Evolutionary conservation across 2,113 vertebrate species (phyloP).

Genomic region (Proteles cristata): DNA sequence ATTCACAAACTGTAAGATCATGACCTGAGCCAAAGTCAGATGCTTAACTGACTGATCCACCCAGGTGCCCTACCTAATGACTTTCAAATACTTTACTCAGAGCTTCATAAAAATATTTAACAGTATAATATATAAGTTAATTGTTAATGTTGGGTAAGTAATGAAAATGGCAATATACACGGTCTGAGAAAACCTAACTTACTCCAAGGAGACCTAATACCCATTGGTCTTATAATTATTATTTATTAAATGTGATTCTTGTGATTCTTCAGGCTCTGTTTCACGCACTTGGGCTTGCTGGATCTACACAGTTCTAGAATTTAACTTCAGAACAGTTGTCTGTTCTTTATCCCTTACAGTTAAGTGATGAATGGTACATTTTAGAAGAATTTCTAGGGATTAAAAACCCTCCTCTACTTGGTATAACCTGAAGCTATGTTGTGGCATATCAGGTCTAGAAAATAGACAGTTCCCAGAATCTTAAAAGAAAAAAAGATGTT

Average conservation of each 20-base stretch:
- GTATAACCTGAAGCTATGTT: background rate
- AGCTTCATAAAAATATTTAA: conserved; percentile 23
- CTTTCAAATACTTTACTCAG: background rate
- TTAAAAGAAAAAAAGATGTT: background rate
- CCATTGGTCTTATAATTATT: background rate
- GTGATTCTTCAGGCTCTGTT: background rate
- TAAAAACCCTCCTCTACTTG: background rate
- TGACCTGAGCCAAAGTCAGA: too few relatives aligned
- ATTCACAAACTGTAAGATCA: too few relatives aligned
- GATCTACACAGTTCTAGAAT: background rate
- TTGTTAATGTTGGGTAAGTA: conserved; percentile 2
- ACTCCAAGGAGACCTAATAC: background rate
- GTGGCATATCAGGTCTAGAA: background rate
- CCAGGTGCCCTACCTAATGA: background rate
- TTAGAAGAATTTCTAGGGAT: background rate
- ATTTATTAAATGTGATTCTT: background rate
- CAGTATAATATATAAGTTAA: conserved; percentile 8
- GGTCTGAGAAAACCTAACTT: background rate
- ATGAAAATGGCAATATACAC: background rate
- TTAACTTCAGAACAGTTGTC: background rate
- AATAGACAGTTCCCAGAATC: background rate
- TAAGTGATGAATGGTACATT: background rate
- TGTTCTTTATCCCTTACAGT: background rate
- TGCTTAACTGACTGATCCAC: too few relatives aligned
- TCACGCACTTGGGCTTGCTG: background rate